phyloP scores from a whole-genome alignment of 2,797 vertebrate species.

The Masticophis lateralis region DNA sequence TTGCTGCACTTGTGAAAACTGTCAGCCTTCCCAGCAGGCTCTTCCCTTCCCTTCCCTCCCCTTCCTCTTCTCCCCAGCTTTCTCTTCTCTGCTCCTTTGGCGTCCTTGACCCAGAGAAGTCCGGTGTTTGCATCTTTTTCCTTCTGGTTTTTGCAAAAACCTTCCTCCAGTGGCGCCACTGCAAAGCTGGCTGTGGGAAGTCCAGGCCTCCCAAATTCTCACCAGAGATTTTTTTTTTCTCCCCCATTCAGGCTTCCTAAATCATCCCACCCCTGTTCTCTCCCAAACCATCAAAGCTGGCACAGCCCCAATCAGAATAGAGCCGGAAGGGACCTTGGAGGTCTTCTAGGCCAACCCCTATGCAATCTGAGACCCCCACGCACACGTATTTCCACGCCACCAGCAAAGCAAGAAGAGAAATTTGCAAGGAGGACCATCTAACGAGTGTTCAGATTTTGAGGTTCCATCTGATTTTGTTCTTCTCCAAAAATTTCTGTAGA shows the following conservation, averaged over 20 bases:
- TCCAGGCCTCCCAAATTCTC: constrained; percentile 70
- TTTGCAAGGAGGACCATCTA: neutral
- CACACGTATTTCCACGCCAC: neutral
- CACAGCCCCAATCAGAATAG: neutral
- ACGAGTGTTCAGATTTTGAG: neutral
- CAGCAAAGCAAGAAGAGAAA: neutral
- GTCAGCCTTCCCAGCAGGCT: constrained; percentile 48
- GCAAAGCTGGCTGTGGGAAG: constrained; percentile 76
- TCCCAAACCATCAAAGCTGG: neutral
- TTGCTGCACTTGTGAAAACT: constrained; percentile 62
- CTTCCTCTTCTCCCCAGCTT: constrained; percentile 59
- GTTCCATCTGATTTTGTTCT: neutral
- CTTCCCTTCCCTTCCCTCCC: constrained; percentile 44
- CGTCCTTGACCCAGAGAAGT: constrained; percentile 74
- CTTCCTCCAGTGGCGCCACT: constrained; percentile 63
- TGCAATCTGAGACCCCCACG: neutral
- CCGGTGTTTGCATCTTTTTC: constrained; percentile 72
- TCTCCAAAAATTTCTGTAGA: fast-evolving
- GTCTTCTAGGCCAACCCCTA: neutral
- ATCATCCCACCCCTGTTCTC: constrained; percentile 14
- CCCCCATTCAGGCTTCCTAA: constrained; percentile 69
- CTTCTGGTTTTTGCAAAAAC: constrained; percentile 70
- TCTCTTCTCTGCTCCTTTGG: constrained; percentile 46
- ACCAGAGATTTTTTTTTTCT: constrained; percentile 59
- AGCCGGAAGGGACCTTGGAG: neutral